Conservation (phyloP, 2,888 invertebrate genomes). For the Tupiocoris notatus region DNA sequence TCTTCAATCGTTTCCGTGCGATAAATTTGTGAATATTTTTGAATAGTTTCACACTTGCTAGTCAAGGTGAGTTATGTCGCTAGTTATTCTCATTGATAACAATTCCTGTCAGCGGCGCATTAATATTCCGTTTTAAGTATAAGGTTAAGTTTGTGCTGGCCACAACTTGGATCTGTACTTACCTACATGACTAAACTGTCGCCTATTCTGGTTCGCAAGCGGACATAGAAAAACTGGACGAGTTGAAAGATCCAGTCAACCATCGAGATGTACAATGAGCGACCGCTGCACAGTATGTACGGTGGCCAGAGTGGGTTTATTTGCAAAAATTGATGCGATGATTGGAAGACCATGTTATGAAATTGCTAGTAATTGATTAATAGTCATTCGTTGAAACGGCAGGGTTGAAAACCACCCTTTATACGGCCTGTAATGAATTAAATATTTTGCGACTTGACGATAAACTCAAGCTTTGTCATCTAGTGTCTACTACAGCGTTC, state of each 20-base stretch:
- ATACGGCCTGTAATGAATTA: no score
- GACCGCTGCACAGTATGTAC: not conserved
- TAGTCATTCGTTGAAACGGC: no score
- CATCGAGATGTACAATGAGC: not conserved
- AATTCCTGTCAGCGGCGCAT: no score
- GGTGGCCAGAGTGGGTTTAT: no score
- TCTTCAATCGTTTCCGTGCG: not conserved
- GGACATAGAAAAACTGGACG: not conserved
- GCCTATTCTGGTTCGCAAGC: not conserved
- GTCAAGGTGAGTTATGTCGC: not conserved
- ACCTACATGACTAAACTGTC: not conserved
- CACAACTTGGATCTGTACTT: not conserved
- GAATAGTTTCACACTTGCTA: not conserved
- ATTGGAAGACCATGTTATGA: no score
- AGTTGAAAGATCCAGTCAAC: not conserved
- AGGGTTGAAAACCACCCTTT: no score
- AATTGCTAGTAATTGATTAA: no score
- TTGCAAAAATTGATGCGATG: no score
- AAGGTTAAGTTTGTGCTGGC: not conserved
- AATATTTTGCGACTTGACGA: no score
- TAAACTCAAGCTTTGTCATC: no score
- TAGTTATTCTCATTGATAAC: not conserved
- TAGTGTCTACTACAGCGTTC: no score
- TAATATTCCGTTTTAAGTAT: no score
- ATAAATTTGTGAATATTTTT: constrained; percentile 2